Evolutionary conservation across 2,888 invertebrate species (phyloP).

Genomic region (Drosophila neutralis): DNA sequence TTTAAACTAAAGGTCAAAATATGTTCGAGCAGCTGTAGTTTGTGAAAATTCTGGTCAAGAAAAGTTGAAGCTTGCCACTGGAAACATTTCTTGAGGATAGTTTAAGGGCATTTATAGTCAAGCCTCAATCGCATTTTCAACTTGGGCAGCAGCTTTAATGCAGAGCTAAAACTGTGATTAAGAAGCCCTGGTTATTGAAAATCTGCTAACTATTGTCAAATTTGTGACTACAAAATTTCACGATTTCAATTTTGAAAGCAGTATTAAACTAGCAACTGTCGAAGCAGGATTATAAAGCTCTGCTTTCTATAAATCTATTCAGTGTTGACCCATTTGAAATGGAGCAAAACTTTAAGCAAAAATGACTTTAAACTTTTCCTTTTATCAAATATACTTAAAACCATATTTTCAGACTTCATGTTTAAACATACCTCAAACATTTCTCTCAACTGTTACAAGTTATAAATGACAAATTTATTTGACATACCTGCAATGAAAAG

Average conservation of each 20-base stretch:
- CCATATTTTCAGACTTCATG: not conserved
- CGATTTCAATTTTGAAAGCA: not conserved
- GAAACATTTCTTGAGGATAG: not conserved
- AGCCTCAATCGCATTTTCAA: not conserved
- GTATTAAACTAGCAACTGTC: not conserved
- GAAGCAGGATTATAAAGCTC: not conserved
- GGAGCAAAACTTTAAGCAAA: not conserved
- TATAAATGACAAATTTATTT: not conserved
- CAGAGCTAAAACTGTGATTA: accelerated
- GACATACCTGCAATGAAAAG: constrained; percentile 64
- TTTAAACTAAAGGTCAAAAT: not conserved
- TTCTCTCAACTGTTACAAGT: not conserved
- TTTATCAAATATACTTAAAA: not conserved
- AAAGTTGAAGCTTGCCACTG: not conserved
- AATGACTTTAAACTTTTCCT: not conserved
- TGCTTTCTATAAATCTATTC: not conserved
- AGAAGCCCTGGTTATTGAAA: accelerated
- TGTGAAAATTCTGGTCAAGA: not conserved
- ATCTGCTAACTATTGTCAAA: not conserved
- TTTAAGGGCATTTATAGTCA: not conserved
- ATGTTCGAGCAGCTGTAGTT: not conserved
- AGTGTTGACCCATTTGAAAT: not conserved
- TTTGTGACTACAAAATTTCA: accelerated
- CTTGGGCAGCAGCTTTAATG: not conserved
- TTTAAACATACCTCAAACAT: constrained; percentile 18